phyloP scores from a whole-genome alignment of 2,797 vertebrate species.

The Uromys caudimaculatus region DNA sequence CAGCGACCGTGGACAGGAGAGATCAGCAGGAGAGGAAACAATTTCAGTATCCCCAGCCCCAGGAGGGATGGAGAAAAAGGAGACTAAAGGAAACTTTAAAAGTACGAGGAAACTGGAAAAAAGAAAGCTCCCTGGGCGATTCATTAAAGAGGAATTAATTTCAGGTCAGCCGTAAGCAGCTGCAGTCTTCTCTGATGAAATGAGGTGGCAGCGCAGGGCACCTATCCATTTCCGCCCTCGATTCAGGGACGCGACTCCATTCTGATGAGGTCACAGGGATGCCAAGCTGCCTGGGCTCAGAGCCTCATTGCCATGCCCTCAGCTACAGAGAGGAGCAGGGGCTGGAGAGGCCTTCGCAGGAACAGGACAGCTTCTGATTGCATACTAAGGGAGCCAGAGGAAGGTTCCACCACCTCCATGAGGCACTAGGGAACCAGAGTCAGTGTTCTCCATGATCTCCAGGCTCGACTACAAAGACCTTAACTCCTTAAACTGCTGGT shows the following conservation, averaged over 20 bases:
- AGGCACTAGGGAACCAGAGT: neutral
- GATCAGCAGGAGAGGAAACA: constrained; percentile 46
- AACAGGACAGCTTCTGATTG: neutral
- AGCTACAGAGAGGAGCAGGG: neutral
- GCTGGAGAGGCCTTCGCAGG: neutral
- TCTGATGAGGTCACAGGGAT: neutral
- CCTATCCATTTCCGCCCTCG: neutral
- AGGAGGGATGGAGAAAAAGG: neutral
- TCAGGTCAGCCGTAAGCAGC: constrained; percentile 38
- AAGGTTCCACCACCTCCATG: neutral
- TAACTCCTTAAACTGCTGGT: neutral
- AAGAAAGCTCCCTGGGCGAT: neutral
- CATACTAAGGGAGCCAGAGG: neutral
- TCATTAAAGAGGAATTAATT: constrained; percentile 71
- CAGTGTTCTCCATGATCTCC: neutral
- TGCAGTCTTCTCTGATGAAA: neutral
- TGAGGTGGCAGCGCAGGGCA: neutral
- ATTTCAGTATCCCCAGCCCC: constrained; percentile 23
- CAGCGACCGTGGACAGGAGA: neutral
- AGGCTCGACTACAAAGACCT: neutral
- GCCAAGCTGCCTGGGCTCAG: neutral
- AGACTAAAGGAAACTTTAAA: constrained; percentile 59
- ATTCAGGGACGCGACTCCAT: neutral
- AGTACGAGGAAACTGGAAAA: constrained; percentile 46
- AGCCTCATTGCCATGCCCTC: neutral